These are phyloP conservation scores for Crossocerus cetratus DNA, from an alignment of 2,888 invertebrate species.

Conservation along the genomic window DNA sequence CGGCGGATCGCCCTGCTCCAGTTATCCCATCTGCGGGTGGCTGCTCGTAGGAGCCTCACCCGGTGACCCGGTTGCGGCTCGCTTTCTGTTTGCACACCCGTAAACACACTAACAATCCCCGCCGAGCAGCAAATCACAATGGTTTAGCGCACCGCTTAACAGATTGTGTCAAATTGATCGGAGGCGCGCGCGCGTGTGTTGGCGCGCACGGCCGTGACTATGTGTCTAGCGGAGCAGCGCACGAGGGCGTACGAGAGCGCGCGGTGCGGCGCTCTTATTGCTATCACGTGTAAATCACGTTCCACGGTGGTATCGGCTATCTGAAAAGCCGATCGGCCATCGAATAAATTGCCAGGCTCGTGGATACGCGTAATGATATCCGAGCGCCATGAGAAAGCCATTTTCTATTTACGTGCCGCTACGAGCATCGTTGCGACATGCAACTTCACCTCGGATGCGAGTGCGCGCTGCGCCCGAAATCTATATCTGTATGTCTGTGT, in stretches of 20 bases:
- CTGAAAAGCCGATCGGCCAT: conserved; percentile 70
- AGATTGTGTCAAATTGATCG: conserved; percentile 68
- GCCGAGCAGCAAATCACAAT: conserved; percentile 59
- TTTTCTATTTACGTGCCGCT: conserved; percentile 45
- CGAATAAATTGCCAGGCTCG: conserved; percentile 66
- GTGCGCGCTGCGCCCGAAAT: conserved; percentile 28
- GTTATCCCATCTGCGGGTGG: neutral
- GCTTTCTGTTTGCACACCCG: conserved; percentile 16
- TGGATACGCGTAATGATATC: conserved; percentile 58
- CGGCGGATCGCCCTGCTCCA: neutral
- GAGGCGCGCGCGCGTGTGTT: neutral
- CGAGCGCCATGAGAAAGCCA: conserved; percentile 50
- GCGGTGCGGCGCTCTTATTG: conserved; percentile 24
- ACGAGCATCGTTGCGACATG: conserved; percentile 47
- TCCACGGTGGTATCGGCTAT: conserved; percentile 53
- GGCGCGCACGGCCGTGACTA: no score
- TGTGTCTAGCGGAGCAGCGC: no score
- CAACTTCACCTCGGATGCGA: conserved; percentile 13
- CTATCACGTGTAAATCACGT: conserved; percentile 54
- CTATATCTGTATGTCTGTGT: conserved; percentile 18
- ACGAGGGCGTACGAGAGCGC: conserved; percentile 14
- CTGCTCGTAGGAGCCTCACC: neutral
- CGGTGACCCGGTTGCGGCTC: conserved; percentile 19
- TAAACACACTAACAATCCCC: conserved; percentile 29
- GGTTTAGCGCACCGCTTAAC: conserved; percentile 58